Evolutionary conservation across 2,888 invertebrate species (phyloP).

Genomic region (Hydraecia micacea): DNA sequence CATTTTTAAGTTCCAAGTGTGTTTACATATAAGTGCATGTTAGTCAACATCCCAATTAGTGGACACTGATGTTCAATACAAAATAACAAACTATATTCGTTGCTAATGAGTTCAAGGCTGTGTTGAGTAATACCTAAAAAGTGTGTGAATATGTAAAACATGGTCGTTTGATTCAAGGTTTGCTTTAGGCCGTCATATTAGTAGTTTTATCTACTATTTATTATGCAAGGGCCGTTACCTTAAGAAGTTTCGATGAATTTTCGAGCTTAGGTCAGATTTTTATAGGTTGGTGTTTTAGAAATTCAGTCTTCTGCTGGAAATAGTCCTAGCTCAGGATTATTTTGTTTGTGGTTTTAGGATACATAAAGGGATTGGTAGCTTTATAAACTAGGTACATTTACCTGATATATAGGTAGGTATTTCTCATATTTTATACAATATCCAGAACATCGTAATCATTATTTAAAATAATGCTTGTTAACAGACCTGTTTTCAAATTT

Average conservation of each 20-base stretch:
- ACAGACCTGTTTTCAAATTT: background rate
- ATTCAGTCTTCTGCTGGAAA: background rate
- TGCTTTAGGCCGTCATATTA: background rate
- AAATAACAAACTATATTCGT: background rate
- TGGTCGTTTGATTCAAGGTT: constrained; percentile 27
- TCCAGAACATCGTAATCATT: background rate
- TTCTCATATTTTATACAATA: background rate
- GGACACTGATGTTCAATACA: constrained; percentile 9
- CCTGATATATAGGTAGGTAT: background rate
- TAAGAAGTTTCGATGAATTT: background rate
- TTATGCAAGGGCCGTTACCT: background rate
- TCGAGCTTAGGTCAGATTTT: background rate
- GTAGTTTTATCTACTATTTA: background rate
- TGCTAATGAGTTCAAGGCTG: constrained; percentile 39
- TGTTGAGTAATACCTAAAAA: constrained; percentile 5
- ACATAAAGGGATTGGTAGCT: no score
- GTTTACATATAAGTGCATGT: background rate
- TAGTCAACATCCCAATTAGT: background rate
- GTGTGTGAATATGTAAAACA: background rate
- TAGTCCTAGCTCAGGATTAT: background rate
- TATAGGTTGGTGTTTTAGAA: background rate
- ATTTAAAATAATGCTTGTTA: background rate
- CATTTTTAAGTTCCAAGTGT: background rate
- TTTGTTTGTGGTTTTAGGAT: background rate
- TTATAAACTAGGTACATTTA: background rate